These are phyloP conservation scores for Melinaea menophilus DNA, from an alignment of 2,888 invertebrate genomes.

Conservation along the genomic window DNA sequence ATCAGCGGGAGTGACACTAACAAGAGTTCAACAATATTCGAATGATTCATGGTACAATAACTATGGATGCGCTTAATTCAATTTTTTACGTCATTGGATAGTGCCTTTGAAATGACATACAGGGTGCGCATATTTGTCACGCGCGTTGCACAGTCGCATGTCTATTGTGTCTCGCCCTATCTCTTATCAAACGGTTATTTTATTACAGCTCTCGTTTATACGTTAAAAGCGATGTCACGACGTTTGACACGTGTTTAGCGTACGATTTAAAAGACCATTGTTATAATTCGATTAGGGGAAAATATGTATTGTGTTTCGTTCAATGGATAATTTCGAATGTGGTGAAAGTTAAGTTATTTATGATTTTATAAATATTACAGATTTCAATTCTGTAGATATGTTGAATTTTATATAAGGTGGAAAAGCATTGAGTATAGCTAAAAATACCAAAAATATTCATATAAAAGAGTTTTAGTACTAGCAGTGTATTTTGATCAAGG, in stretches of 20 bases:
- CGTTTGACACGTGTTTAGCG: constrained; percentile 74
- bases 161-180: constrained; percentile 52
- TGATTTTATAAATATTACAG: constrained; percentile 12
- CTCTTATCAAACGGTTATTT: constrained; percentile 64
- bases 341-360: constrained; percentile 24
- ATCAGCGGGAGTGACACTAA: constrained; percentile 41
- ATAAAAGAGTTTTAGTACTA: not conserved
- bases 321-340: constrained; percentile 22
- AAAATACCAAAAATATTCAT: not conserved
- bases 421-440: too few species aligned
- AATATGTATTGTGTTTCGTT: constrained; percentile 29
- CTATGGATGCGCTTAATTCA: constrained; percentile 55
- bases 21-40: constrained; percentile 59
- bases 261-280: constrained; percentile 67
- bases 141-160: constrained; percentile 51
- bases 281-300: constrained; percentile 60
- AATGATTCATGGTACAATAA: constrained; percentile 61
- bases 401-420: too few species aligned
- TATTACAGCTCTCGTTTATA: constrained; percentile 62
- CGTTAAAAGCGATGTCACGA: constrained; percentile 62
- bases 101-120: constrained; percentile 46
- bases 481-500: too few species aligned
- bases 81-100: constrained; percentile 64
- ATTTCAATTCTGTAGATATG: not conserved
- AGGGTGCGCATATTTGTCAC: constrained; percentile 64